phyloP scores from a whole-genome alignment of 2,797 vertebrate genomes.

The Cossypha polioptera region DNA sequence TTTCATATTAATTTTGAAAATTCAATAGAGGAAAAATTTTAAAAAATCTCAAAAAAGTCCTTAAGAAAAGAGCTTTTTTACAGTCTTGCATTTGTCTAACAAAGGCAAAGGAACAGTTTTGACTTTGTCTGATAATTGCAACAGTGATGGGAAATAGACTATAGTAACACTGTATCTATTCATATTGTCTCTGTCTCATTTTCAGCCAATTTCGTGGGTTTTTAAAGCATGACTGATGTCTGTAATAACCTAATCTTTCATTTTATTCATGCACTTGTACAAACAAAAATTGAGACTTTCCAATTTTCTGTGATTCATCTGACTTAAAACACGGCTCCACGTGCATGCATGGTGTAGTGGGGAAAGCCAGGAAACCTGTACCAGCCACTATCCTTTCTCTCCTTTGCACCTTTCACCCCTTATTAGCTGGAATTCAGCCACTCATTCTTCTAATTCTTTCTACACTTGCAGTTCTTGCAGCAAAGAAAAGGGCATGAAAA shows the following conservation, averaged over 20 bases:
- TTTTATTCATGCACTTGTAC: conserved; percentile 6
- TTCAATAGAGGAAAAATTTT: neutral
- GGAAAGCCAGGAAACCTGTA: neutral
- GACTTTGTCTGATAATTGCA: neutral
- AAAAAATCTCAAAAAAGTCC: neutral
- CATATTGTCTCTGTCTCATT: conserved; percentile 10
- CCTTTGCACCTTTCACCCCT: neutral
- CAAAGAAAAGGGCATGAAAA: neutral
- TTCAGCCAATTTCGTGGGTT: neutral
- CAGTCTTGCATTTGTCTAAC: neutral
- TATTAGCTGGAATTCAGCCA: neutral
- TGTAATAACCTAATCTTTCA: conserved; percentile 10
- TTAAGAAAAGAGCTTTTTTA: neutral
- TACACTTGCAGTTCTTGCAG: neutral
- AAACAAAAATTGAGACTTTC: neutral
- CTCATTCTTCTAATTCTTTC: neutral
- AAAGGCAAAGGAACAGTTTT: neutral
- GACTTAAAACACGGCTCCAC: neutral
- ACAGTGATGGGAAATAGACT: conserved; percentile 1
- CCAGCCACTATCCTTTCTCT: neutral
- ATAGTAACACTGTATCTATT: neutral
- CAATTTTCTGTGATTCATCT: neutral
- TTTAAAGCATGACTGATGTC: neutral
- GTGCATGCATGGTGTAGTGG: neutral
- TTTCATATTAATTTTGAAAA: neutral